Evolutionary conservation across 2,888 invertebrate genomes (phyloP).

Genomic region (Panopea generosa): DNA sequence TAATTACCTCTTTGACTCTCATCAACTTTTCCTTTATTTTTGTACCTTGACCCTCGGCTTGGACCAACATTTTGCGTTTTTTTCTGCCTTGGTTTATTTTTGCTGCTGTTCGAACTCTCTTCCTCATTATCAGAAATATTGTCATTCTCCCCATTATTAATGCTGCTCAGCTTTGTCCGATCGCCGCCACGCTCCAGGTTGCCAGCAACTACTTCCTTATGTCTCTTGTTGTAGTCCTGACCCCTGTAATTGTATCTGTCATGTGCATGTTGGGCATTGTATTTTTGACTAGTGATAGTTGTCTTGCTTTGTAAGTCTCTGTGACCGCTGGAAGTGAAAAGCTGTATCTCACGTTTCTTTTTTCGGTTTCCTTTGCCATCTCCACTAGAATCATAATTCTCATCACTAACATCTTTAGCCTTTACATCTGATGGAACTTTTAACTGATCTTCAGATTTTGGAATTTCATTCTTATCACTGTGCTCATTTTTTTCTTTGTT

Average conservation of each 20-base stretch:
- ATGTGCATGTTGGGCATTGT: conserved; percentile 18
- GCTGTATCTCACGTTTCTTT: conserved; percentile 23
- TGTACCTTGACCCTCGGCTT: conserved; percentile 34
- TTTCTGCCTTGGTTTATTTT: conserved; percentile 34
- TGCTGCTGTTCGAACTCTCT: background rate
- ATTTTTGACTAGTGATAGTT: background rate
- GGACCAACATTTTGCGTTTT: conserved; percentile 54
- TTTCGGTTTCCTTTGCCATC: conserved; percentile 6
- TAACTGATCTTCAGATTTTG: background rate
- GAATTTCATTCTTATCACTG: background rate
- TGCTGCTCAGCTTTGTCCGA: conserved; percentile 31
- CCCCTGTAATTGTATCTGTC: conserved; percentile 53
- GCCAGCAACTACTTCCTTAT: conserved; percentile 29
- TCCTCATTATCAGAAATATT: conserved; percentile 6
- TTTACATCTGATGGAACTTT: background rate
- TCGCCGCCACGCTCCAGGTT: conserved; percentile 46
- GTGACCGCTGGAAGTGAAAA: conserved; percentile 26
- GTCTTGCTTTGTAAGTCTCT: conserved; percentile 19
- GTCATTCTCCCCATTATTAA: background rate
- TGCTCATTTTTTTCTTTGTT: conserved; percentile 18
- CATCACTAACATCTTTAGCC: background rate
- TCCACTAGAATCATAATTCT: background rate
- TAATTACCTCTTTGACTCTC: conserved; percentile 69
- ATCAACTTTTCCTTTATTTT: conserved; percentile 57
- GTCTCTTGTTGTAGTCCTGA: conserved; percentile 57